Evolutionary conservation across 2,113 vertebrate genomes (phyloP).

Genomic region (Rhinoptilus africanus): DNA sequence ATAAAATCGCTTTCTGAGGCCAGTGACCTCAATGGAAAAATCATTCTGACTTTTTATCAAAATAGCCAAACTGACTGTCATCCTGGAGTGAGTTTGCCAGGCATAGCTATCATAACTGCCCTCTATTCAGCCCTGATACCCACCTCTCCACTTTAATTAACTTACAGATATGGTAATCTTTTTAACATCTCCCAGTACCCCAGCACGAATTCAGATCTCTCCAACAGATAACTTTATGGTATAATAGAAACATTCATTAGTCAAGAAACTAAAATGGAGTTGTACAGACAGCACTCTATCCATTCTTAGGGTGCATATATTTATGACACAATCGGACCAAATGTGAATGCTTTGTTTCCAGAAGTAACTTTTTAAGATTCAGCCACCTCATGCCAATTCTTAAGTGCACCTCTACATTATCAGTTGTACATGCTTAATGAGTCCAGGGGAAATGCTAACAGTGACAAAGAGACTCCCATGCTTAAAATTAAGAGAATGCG

Average conservation of each 20-base stretch:
- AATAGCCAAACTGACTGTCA: neutral
- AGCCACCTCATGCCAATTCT: rapidly evolving
- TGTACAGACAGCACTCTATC: neutral
- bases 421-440: neutral
- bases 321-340: neutral
- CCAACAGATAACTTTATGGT: neutral
- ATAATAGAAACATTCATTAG: neutral
- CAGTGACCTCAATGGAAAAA: neutral
- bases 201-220: neutral
- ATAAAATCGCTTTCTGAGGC: neutral
- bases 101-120: neutral
- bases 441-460: neutral
- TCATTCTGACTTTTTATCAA: neutral
- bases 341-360: neutral
- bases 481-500: neutral
- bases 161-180: neutral
- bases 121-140: neutral
- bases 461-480: neutral
- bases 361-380: neutral
- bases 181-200: neutral
- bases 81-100: neutral
- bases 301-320: neutral
- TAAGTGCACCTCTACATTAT: neutral
- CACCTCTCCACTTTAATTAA: neutral
- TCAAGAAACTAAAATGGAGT: neutral